Conservation (phyloP, 2,797 vertebrate species). For the Brachyrhaphis roseni region DNA sequence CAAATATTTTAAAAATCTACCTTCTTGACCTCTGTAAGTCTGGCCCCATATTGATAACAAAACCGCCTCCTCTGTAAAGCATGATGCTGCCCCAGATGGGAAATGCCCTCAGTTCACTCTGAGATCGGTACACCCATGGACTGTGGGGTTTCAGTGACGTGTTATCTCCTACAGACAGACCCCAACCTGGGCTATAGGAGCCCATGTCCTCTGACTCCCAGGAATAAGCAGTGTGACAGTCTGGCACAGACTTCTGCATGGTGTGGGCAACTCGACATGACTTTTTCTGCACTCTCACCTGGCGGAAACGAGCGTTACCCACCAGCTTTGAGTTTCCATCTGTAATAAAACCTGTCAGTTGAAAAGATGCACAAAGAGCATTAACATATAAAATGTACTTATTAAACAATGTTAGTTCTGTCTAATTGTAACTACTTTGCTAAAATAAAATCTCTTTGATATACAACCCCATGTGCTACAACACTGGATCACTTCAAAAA, state of each 20-base stretch:
- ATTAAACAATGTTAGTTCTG: background rate
- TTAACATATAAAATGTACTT: background rate
- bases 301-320: constrained; percentile 90
- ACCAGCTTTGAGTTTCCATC: constrained; percentile 95
- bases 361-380: background rate
- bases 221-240: constrained; percentile 87
- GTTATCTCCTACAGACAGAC: constrained; percentile 53
- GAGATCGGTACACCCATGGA: constrained; percentile 89
- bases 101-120: constrained; percentile 80
- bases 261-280: constrained; percentile 79
- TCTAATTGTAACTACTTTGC: background rate
- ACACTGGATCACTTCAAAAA: no score
- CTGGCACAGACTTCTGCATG: constrained; percentile 69
- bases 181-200: constrained; percentile 87
- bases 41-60: constrained; percentile 85
- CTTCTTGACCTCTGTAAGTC: constrained; percentile 83
- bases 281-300: constrained; percentile 87
- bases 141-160: constrained; percentile 63
- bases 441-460: background rate
- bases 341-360: constrained; percentile 90
- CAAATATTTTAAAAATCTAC: constrained; percentile 63
- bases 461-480: background rate
- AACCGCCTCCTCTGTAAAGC: constrained; percentile 92
- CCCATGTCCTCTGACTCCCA: constrained; percentile 87
- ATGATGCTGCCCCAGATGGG: constrained; percentile 88